phyloP scores from a whole-genome alignment of 2,888 invertebrate species.

The Punctoribates punctum region DNA sequence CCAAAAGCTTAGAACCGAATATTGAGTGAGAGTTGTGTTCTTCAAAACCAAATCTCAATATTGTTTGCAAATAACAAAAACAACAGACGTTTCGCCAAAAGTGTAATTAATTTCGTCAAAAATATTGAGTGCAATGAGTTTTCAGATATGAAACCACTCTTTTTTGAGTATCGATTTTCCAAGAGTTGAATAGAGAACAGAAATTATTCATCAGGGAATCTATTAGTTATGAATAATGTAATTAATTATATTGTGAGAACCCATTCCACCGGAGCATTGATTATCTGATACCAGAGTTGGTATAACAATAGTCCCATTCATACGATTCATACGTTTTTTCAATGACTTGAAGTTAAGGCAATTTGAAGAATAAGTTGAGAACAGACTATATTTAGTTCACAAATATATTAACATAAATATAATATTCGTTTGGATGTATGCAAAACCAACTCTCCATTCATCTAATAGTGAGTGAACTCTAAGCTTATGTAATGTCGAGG shows the following conservation, averaged over 20 bases:
- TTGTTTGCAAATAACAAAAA: slow-evolving; percentile 13
- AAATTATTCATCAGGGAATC: slow-evolving; percentile 30
- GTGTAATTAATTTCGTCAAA: slow-evolving; percentile 7
- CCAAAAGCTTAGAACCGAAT: neutral
- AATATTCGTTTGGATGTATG: neutral
- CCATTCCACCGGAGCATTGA: neutral
- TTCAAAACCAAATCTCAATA: slow-evolving; percentile 11
- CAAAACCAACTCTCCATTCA: neutral
- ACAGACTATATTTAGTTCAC: neutral
- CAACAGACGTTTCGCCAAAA: slow-evolving; percentile 20
- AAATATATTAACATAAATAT: slow-evolving; percentile 20
- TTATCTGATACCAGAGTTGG: neutral
- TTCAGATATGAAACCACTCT: neutral
- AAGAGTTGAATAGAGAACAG: neutral
- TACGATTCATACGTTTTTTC: neutral
- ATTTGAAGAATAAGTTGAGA: neutral
- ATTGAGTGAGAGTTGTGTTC: neutral
- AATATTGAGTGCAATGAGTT: neutral
- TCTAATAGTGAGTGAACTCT: neutral
- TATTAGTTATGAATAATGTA: slow-evolving; percentile 11
- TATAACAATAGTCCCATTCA: neutral
- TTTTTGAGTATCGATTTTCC: slow-evolving; percentile 8
- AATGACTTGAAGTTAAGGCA: neutral
- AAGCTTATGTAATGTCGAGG: neutral
- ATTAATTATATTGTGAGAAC: slow-evolving; percentile 24